Evolutionary conservation across 1,140 invertebrate species (phyloP), one percentile per base, ranked within the genome.

Genomic region (Drosophila jambulina): DNA sequence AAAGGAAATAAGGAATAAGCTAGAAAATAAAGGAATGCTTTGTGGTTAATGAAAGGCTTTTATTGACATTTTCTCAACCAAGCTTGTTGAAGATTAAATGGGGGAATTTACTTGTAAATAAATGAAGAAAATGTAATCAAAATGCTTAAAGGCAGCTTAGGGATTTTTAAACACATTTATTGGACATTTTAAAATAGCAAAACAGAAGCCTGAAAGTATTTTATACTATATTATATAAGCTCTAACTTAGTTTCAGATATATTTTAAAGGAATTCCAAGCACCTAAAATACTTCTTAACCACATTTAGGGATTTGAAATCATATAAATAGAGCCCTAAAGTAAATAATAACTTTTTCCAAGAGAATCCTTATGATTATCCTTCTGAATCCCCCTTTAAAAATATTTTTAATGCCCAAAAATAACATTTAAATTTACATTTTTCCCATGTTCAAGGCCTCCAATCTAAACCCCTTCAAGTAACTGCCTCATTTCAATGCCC

Each of bases 1-100:
- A 25, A 10, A 8, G 19, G 23, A 21, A n/a, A n/a, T 27, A 29
- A 5, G 13, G 27, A 29, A 34, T 25, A 43, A 23, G 9, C 9
- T 38, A 23, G 32, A 38, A 38, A 43, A 57, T 57, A 25, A 21
- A 17, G 32, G 13, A 62, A 25, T 3, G 17, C 21, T 62, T 62
- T 65, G 57, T 34, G 62, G 62, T 43, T 25, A 32, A 64, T 62
- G 21, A 25, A 43, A 64, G 40, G 27, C 27, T n/a, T 65, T 19
- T 34, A 65, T 34, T 62, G 62, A 43, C 27, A 32, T 64, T 60
- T 60, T 40, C 21, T 13, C 27, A 46, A 8, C 19, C 38, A 4
- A 34, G 13, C 10, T 68, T 21, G 7, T 9, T 21, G 38, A 9
- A 36, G 51, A 5, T 54, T 54, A 36, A 53, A 54, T 10, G 19